Evolutionary conservation across 2,797 vertebrate genomes (phyloP).

Genomic region (Sebastiscus albofasciatus): DNA sequence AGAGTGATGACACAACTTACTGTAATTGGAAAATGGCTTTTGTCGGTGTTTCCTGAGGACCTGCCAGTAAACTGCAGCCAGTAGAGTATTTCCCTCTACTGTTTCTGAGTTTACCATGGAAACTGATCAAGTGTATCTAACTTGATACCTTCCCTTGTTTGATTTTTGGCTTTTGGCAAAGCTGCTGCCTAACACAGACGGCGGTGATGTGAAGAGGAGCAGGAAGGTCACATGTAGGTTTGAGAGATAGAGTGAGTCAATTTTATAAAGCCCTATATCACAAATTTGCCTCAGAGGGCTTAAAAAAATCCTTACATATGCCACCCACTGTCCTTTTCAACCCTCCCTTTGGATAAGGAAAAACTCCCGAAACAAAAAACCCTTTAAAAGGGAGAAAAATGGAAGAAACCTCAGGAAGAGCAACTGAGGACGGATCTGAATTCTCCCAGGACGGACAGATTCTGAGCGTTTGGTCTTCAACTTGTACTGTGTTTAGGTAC

Average conservation of each 20-base stretch:
- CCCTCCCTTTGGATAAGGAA: background rate
- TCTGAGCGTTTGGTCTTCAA: constrained; percentile 10
- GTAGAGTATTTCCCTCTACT: constrained; percentile 20
- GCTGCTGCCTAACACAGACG: constrained; percentile 4
- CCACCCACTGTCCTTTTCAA: background rate
- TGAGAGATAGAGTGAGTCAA: constrained; percentile 8
- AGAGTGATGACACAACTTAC: constrained; percentile 61
- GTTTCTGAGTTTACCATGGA: constrained; percentile 39
- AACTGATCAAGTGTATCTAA: constrained; percentile 42
- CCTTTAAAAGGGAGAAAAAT: background rate
- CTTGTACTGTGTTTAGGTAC: constrained; percentile 53
- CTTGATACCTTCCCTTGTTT: constrained; percentile 33
- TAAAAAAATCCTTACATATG: background rate
- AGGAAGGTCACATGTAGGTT: constrained; percentile 26
- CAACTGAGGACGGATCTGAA: background rate
- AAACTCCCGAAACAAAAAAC: background rate
- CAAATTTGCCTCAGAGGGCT: background rate
- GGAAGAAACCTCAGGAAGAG: background rate
- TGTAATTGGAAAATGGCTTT: constrained; percentile 54
- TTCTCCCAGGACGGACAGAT: background rate
- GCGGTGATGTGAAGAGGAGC: constrained; percentile 6
- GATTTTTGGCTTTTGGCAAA: constrained; percentile 26
- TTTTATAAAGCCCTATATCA: background rate
- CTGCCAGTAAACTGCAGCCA: constrained; percentile 40
- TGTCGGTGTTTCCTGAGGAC: constrained; percentile 36